These are phyloP conservation scores for Hyperoplus lanceolatus DNA, from an alignment of 2,797 vertebrate species.

Conservation along the genomic window DNA sequence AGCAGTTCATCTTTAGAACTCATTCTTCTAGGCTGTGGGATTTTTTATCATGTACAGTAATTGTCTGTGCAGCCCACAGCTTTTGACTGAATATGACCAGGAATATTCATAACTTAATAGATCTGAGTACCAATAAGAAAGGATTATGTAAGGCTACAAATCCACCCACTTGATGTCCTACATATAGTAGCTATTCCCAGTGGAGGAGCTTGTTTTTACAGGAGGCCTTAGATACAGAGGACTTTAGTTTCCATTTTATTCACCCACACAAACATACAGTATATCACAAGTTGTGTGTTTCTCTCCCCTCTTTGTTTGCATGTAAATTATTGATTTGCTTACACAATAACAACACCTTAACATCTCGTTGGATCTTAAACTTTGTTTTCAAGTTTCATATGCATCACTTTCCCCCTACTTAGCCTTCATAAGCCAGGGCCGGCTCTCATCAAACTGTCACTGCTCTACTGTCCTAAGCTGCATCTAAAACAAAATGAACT, in stretches of 20 bases:
- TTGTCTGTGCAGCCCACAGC: constrained; percentile 40
- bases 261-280: constrained; percentile 43
- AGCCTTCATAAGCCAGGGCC: constrained; percentile 5
- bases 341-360: background rate
- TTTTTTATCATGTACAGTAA: constrained; percentile 42
- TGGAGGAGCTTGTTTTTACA: constrained; percentile 38
- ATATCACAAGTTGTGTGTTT: constrained; percentile 11
- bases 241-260: constrained; percentile 40
- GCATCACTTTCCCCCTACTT: background rate
- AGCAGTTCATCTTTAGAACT: constrained; percentile 31
- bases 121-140: constrained; percentile 53
- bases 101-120: constrained; percentile 52
- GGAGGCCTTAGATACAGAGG: constrained; percentile 34
- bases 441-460: constrained; percentile 54
- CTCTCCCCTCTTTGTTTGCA: background rate
- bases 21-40: constrained; percentile 33
- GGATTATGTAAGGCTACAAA: constrained; percentile 48
- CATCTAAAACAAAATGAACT: constrained; percentile 31
- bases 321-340: constrained; percentile 9
- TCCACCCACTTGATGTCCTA: constrained; percentile 67
- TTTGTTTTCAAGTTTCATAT: background rate
- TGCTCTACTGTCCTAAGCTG: constrained; percentile 34
- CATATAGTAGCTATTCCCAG: constrained; percentile 54
- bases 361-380: background rate
- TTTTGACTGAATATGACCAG: constrained; percentile 39